phyloP scores from a whole-genome alignment of 2,797 vertebrate species.

The Anabacerthia variegaticeps region DNA sequence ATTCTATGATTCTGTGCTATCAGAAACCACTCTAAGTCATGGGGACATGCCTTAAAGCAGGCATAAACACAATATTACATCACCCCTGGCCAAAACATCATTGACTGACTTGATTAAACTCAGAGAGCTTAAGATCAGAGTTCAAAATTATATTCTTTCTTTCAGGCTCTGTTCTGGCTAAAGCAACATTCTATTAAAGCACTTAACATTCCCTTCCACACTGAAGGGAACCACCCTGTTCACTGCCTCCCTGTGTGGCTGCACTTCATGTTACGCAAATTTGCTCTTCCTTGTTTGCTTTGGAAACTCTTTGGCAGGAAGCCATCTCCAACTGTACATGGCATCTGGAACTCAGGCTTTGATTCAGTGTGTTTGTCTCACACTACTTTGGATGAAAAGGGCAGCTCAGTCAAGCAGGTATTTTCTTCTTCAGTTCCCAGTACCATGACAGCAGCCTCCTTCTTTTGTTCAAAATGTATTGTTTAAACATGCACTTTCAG shows the following conservation, averaged over 20 bases:
- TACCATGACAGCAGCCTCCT: neutral
- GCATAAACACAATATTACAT: neutral
- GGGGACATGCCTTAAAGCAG: neutral
- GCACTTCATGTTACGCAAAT: conserved; percentile 1
- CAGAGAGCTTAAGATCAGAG: neutral
- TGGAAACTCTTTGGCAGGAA: conserved; percentile 42
- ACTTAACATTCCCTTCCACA: neutral
- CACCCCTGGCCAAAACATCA: neutral
- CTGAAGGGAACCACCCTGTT: conserved; percentile 37
- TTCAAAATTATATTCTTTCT: neutral
- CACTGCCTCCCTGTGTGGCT: conserved; percentile 21
- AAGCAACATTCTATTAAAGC: neutral
- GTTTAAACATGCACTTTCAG: neutral
- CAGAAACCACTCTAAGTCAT: neutral
- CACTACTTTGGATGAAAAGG: neutral
- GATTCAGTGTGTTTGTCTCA: conserved; percentile 30
- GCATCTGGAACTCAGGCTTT: conserved; percentile 36
- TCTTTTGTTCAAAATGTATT: neutral
- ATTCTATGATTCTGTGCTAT: neutral
- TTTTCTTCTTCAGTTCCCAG: conserved; percentile 3
- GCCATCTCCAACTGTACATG: conserved; percentile 44
- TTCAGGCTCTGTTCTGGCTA: neutral
- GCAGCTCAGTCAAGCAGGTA: conserved; percentile 43
- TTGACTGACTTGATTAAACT: neutral
- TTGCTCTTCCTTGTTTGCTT: conserved; percentile 62